Evolutionary conservation across 2,797 vertebrate genomes (phyloP), one percentile per base, ranked within the genome.

Genomic region (Sebastes diploproa): DNA sequence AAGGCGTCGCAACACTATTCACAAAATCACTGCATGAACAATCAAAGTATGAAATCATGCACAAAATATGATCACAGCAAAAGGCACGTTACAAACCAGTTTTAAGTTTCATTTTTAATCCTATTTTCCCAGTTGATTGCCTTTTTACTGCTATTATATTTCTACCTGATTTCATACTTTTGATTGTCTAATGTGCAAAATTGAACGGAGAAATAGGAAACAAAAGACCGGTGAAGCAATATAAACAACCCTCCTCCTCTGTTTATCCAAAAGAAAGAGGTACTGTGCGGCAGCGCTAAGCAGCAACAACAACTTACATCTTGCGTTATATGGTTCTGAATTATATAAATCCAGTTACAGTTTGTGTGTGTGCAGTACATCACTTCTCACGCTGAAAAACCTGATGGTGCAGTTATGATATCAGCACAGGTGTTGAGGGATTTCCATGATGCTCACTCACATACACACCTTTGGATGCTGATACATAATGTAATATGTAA

Each of bases 401-500:
- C 14, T 4, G 20, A 18, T 30, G 34, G 18, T 54, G 30, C 20
- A 18, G 42, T 27, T 23, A 25, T 42, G 60, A 30, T 54, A 30
- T 50, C 30, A 42, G 61, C 50, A 7, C 64, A 46, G 72, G 20
- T 75, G 61, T 55, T 55, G 54, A 67, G n/a, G 46, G n/a, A 62
- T 67, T 66, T 69, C 8, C 34, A 12, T 32, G 55, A 54, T 3
- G 4, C 30, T 34, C 72, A 12, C 68, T 16, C 7, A 10, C 65
- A 70, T 16, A 46, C 55, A 7, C 59, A 8, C 46, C 18, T 34
- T 22, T 34, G 8, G 34, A 46, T 20, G 12, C 52, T 63, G 61
- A 77, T 83, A 61, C 63, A 73, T 58, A 79, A 87, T 77, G 46
- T 65, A 55, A 80, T 78, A 88, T 78, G 75, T 72, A 82, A 61